A percentile compares a stretch with the other conserved stretches of the same genome.
These are phyloP conservation scores for Corynorhinus townsendii DNA, from an alignment of 2,113 vertebrate genomes.

Conservation along the genomic window DNA sequence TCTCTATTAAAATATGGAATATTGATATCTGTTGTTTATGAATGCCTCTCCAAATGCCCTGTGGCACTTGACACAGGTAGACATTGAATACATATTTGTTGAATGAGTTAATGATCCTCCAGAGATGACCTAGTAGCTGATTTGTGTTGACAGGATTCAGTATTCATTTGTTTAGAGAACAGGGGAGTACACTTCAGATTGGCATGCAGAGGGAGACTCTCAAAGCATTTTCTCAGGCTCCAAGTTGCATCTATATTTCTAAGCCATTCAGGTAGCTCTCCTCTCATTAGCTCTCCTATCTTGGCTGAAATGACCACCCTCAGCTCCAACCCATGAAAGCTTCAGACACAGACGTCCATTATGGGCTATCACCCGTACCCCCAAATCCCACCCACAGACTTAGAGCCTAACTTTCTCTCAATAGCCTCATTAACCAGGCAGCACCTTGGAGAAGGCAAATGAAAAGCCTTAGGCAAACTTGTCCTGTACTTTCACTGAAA, in stretches of 20 bases:
- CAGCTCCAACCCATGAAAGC: neutral
- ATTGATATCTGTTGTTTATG: neutral
- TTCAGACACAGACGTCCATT: slow-evolving; percentile 39
- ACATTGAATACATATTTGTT: neutral
- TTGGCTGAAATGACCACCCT: neutral
- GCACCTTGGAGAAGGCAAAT: slow-evolving; percentile 45
- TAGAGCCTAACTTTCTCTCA: neutral
- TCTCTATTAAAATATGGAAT: neutral
- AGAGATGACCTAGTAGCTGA: neutral
- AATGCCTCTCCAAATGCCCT: too few species aligned
- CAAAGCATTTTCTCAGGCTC: neutral
- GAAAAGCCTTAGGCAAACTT: slow-evolving; percentile 37
- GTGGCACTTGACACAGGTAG: neutral
- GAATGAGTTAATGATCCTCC: neutral
- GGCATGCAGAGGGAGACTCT: neutral
- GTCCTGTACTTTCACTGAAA: slow-evolving; percentile 2
- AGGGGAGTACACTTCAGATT: neutral
- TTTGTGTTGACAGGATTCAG: neutral
- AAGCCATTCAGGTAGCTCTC: neutral
- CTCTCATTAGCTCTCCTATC: neutral
- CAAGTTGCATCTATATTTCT: neutral
- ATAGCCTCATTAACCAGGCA: slow-evolving; percentile 46
- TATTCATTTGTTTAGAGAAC: neutral
- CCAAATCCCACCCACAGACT: slow-evolving; percentile 48
- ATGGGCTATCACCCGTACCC: neutral